Conservation (phyloP, 1,140 invertebrate species). For the Drosophila sp. region DNA sequence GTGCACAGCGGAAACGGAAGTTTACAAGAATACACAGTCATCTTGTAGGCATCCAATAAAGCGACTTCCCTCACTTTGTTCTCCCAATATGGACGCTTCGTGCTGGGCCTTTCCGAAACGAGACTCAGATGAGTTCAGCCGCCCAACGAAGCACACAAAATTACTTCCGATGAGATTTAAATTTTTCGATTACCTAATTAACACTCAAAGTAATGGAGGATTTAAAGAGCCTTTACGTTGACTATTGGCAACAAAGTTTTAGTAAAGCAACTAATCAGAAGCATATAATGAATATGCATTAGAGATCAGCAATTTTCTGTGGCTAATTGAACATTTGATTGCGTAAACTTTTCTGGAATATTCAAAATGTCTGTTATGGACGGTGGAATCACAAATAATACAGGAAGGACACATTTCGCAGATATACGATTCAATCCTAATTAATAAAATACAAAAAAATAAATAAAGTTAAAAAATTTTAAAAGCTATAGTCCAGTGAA, state of each 20-base stretch:
- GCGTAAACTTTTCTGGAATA: too few relatives aligned
- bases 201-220: conserved; percentile 79
- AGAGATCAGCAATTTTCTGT: too few relatives aligned
- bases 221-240: conserved; percentile 21
- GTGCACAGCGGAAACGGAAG: conserved; percentile 67
- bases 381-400: too few relatives aligned
- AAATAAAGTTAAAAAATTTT: too few relatives aligned
- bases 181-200: conserved; percentile 81
- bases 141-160: conserved; percentile 72
- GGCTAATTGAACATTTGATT: too few relatives aligned
- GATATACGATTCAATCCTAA: too few relatives aligned
- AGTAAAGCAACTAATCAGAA: too few relatives aligned
- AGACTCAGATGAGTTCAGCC: conserved; percentile 31
- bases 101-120: not conserved
- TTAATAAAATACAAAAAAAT: too few relatives aligned
- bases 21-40: conserved; percentile 73
- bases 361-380: too few relatives aligned
- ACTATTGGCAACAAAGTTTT: not conserved
- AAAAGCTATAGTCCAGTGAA: too few relatives aligned
- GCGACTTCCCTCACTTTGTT: conserved; percentile 12
- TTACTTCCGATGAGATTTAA: conserved; percentile 82
- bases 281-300: too few relatives aligned
- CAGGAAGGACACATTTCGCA: too few relatives aligned
- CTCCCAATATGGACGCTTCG: conserved; percentile 14
- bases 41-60: conserved; percentile 39